Conservation (phyloP, 2,888 invertebrate genomes). For the Brenthis ino region DNA sequence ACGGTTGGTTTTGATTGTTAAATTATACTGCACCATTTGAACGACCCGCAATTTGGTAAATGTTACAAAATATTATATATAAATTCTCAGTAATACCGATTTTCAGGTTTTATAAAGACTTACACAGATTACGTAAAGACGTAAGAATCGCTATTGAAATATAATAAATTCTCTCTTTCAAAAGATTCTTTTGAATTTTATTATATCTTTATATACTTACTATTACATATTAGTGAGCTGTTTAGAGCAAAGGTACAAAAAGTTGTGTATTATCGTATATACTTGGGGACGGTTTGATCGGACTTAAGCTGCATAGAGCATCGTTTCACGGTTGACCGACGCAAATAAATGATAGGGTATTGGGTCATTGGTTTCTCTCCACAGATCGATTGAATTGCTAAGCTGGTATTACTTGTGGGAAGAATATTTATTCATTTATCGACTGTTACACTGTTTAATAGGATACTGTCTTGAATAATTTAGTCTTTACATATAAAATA, state of each 20-base stretch:
- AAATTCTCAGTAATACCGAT: too few relatives aligned
- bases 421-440: slow-evolving; percentile 73
- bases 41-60: slow-evolving; percentile 60
- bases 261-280: background rate
- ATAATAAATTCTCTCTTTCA: too few relatives aligned
- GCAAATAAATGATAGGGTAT: slow-evolving; percentile 45
- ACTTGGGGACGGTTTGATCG: slow-evolving; percentile 33
- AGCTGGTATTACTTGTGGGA: slow-evolving; percentile 56
- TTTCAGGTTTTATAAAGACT: too few relatives aligned
- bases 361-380: slow-evolving; percentile 66
- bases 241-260: background rate
- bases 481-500: too few relatives aligned
- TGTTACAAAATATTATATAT: background rate
- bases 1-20: slow-evolving; percentile 70
- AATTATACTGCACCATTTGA: slow-evolving; percentile 64
- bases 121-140: too few relatives aligned
- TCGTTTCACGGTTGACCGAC: slow-evolving; percentile 43
- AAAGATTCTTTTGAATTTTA: too few relatives aligned
- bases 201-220: too few relatives aligned
- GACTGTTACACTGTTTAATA: slow-evolving; percentile 62
- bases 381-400: slow-evolving; percentile 69
- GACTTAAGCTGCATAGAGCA: slow-evolving; percentile 40
- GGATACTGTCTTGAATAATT: slow-evolving; percentile 32
- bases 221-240: background rate
- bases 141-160: background rate